phyloP scores from a whole-genome alignment of 2,888 invertebrate species.

The Sminthurinus aureus region DNA sequence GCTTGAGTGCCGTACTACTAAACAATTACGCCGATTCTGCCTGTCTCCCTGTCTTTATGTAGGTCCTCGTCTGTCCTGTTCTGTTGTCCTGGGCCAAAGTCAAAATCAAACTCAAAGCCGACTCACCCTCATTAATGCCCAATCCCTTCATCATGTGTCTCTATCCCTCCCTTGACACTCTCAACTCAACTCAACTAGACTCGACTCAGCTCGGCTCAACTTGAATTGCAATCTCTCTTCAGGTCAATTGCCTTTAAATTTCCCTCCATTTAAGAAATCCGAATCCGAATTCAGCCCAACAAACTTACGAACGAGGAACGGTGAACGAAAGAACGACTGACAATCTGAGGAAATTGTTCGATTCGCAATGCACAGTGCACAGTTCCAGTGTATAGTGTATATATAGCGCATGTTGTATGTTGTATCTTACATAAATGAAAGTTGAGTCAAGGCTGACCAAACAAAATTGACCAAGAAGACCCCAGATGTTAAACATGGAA shows the following conservation, averaged over 20 bases:
- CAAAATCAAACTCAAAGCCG: slow-evolving; percentile 16
- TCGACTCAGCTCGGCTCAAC: not conserved
- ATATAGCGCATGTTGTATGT: too few species aligned
- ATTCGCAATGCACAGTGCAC: not conserved
- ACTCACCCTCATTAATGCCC: slow-evolving; percentile 38
- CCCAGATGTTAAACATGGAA: not conserved
- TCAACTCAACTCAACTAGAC: not conserved
- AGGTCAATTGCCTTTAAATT: slow-evolving; percentile 40
- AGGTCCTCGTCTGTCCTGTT: not conserved
- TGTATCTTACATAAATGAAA: not conserved
- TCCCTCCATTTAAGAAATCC: slow-evolving; percentile 38
- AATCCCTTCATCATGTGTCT: slow-evolving; percentile 28
- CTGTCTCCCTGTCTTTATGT: not conserved
- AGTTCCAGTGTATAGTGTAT: not conserved
- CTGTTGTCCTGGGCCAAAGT: slow-evolving; percentile 35
- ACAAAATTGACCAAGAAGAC: slow-evolving; percentile 18
- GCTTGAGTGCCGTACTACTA: slow-evolving; percentile 38
- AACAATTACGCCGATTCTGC: slow-evolving; percentile 28
- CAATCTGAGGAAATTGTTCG: not conserved
- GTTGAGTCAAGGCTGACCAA: not conserved
- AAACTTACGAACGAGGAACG: slow-evolving; percentile 1
- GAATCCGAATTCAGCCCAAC: slow-evolving; percentile 4
- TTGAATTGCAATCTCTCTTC: not conserved
- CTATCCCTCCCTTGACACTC: slow-evolving; percentile 7
- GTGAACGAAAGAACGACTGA: not conserved